A percentile compares a stretch with the other conserved stretches of the same genome.
phyloP scores from a whole-genome alignment of 2,113 vertebrate species.

The Prunella fulvescens region DNA sequence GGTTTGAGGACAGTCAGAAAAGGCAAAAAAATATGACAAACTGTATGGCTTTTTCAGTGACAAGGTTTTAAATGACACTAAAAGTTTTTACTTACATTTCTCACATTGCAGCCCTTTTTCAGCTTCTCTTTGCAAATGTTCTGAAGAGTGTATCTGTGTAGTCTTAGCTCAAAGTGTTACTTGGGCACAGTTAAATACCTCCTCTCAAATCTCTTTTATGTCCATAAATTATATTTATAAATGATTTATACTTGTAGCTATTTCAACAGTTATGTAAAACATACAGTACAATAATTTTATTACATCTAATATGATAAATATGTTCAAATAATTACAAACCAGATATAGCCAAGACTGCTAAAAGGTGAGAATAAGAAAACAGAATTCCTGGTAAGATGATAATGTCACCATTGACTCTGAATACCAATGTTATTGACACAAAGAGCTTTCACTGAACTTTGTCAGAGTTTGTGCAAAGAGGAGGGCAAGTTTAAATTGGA shows the following conservation, averaged over 20 bases:
- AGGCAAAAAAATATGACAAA: not conserved
- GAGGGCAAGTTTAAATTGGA: constrained; percentile 25
- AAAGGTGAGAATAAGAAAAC: not conserved
- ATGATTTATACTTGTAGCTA: not conserved
- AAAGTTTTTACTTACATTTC: not conserved
- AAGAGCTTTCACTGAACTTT: constrained; percentile 4
- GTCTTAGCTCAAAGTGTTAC: not conserved
- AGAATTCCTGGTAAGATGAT: constrained; percentile 3
- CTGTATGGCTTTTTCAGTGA: not conserved
- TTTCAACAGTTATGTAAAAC: not conserved
- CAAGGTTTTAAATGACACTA: not conserved
- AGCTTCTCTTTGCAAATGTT: not conserved
- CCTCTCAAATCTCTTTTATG: not conserved
- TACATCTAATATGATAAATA: not conserved
- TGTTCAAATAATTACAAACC: not conserved
- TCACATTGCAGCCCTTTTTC: not conserved
- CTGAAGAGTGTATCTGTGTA: not conserved
- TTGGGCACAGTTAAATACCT: not conserved
- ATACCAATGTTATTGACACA: not conserved
- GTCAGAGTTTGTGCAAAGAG: not conserved
- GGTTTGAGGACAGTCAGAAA: not conserved
- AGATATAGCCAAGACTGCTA: not conserved
- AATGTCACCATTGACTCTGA: not conserved
- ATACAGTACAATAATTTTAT: not conserved
- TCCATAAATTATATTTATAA: not conserved